Evolutionary conservation across 2,113 vertebrate species (phyloP).

Genomic region (Megaceryle maxima): DNA sequence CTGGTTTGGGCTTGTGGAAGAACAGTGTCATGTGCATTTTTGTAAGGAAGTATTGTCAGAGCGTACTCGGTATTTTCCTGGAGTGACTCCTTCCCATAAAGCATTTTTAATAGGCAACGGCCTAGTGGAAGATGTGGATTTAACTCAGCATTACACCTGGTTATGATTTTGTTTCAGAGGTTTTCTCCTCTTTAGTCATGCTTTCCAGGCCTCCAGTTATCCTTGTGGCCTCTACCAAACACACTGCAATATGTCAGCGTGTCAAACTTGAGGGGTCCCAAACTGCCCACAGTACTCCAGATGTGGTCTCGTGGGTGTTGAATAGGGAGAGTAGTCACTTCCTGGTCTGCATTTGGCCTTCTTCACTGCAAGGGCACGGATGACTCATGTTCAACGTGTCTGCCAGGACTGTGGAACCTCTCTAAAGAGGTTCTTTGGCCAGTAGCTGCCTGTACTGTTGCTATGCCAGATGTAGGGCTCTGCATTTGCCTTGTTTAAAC

Average conservation of each 20-base stretch:
- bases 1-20: accelerated
- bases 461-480: not conserved
- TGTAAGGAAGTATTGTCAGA: not conserved
- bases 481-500: too few relatives aligned
- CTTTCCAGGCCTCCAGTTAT: not conserved
- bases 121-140: not conserved
- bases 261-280: not conserved
- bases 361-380: not conserved
- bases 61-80: not conserved
- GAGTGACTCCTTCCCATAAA: not conserved
- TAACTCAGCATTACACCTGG: not conserved
- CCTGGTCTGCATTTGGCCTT: not conserved
- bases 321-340: not conserved
- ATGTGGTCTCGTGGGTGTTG: not conserved
- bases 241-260: not conserved
- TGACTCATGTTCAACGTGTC: not conserved
- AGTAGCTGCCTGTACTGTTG: not conserved
- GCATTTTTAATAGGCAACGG: not conserved
- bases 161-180: not conserved
- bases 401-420: not conserved
- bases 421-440: not conserved
- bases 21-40: not conserved
- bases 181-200: not conserved
- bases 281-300: not conserved
- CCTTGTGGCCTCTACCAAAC: not conserved